Conservation (phyloP, 1,140 invertebrate genomes). For the Calycopis cecrops region DNA sequence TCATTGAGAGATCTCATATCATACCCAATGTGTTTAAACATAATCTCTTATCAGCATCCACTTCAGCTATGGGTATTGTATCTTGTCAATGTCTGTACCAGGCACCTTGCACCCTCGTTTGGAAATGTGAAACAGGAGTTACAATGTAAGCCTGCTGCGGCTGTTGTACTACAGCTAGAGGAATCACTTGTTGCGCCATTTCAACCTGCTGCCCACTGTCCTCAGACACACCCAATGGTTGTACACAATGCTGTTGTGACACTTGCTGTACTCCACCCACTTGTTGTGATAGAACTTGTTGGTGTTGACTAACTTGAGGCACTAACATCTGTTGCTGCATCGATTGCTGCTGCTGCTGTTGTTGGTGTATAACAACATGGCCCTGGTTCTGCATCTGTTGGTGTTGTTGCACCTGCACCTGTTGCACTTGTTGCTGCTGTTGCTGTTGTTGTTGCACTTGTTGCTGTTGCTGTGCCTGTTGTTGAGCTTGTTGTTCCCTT, state of each 20-base stretch:
- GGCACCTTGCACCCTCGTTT: slow-evolving; percentile 67
- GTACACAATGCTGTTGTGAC: slow-evolving; percentile 66
- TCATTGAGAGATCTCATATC: slow-evolving; percentile 35
- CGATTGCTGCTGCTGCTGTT: slow-evolving; percentile 63
- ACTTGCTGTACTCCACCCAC: slow-evolving; percentile 59
- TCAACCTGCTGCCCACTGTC: slow-evolving; percentile 70
- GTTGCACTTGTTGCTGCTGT: slow-evolving; percentile 52
- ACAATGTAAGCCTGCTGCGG: slow-evolving; percentile 77
- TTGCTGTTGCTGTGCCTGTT: slow-evolving; percentile 55
- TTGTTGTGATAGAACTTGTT: slow-evolving; percentile 64
- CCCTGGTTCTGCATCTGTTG: slow-evolving; percentile 66
- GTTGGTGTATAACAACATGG: slow-evolving; percentile 68
- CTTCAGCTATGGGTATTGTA: slow-evolving; percentile 22
- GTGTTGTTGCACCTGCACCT: slow-evolving; percentile 59
- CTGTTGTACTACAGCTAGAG: slow-evolving; percentile 76
- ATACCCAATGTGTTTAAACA: slow-evolving; percentile 23
- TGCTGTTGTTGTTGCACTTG: slow-evolving; percentile 57
- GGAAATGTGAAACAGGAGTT: slow-evolving; percentile 77
- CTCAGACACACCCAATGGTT: slow-evolving; percentile 64
- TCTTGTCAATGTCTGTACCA: slow-evolving; percentile 72
- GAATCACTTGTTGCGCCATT: slow-evolving; percentile 79
- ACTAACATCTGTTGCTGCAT: slow-evolving; percentile 71
- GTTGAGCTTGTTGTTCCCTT: slow-evolving; percentile 57
- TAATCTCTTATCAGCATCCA: slow-evolving; percentile 25
- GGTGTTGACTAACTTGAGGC: slow-evolving; percentile 70